A percentile compares a stretch with the other conserved stretches of the same genome.
Evolutionary conservation across 2,113 vertebrate genomes (phyloP).

Genomic region (Piaya cayana): DNA sequence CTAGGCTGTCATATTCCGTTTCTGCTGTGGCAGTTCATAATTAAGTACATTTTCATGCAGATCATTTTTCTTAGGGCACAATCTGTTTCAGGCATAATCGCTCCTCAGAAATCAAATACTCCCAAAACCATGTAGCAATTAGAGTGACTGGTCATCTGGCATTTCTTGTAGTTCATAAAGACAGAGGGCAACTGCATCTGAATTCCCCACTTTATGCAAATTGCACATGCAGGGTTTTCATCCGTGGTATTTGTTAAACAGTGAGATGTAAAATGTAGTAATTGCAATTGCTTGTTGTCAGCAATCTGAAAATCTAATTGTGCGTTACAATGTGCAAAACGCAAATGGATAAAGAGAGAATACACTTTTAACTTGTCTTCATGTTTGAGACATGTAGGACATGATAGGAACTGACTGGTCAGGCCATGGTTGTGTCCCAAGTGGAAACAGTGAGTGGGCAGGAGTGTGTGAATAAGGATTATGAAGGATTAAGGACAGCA

Average conservation of each 20-base stretch:
- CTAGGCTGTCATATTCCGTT: slow-evolving; percentile 23
- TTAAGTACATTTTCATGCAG: slow-evolving; percentile 53
- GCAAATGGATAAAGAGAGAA: neutral
- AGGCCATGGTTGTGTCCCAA: neutral
- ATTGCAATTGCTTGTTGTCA: neutral
- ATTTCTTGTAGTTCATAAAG: neutral
- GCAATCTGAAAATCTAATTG: neutral
- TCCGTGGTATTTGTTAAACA: neutral
- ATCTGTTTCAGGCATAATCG: slow-evolving; percentile 35
- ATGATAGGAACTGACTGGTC: neutral
- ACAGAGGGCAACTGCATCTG: neutral
- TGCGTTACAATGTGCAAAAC: neutral
- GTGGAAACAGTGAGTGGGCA: neutral
- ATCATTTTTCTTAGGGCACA: slow-evolving; percentile 38
- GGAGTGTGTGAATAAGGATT: neutral
- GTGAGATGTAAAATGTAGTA: neutral
- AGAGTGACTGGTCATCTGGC: slow-evolving; percentile 30
- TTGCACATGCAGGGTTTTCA: neutral
- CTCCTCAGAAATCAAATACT: slow-evolving; percentile 36
- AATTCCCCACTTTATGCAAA: neutral
- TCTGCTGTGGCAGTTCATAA: slow-evolving; percentile 39
- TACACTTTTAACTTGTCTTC: neutral
- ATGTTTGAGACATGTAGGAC: neutral
- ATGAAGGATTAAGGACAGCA: neutral
- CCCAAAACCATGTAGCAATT: neutral